Percentiles rank a stretch among this genome's conserved stretches.
phyloP scores from a whole-genome alignment of 1,140 invertebrate genomes.

The Neodiprion fabricii region DNA sequence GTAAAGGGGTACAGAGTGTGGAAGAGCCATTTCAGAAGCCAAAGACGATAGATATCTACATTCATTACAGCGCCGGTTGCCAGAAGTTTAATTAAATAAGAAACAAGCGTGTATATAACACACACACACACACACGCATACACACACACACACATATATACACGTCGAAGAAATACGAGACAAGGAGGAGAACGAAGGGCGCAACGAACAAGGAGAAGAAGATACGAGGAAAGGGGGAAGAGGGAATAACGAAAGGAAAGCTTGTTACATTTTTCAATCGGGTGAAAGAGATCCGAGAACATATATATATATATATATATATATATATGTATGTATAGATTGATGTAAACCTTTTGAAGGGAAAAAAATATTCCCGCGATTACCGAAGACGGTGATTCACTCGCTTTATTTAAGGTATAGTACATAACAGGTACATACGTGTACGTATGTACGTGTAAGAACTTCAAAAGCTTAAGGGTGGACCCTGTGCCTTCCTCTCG shows the following conservation, averaged over 20 bases:
- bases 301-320: too few relatives aligned
- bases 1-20: not conserved
- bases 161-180: not conserved
- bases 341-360: not conserved
- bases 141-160: slow-evolving; percentile 21
- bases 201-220: slow-evolving; percentile 16
- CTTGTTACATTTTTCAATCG: not conserved
- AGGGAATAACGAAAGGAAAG: not conserved
- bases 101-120: slow-evolving; percentile 12
- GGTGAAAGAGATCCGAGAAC: not conserved
- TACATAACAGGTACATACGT: too few relatives aligned
- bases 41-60: slow-evolving; percentile 33
- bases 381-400: too few relatives aligned
- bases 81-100: slow-evolving; percentile 44
- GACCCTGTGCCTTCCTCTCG: too few relatives aligned
- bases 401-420: too few relatives aligned
- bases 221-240: slow-evolving; percentile 9
- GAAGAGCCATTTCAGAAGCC: not conserved
- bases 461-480: too few relatives aligned
- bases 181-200: slow-evolving; percentile 3
- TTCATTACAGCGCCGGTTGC: slow-evolving; percentile 39
- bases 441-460: too few relatives aligned
- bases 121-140: not conserved
- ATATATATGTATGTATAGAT: not conserved
- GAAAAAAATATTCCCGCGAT: too few relatives aligned